A percentile compares a stretch with the other conserved stretches of the same genome.
Conservation (phyloP, 1,140 invertebrate genomes). For the Ceratina japonica region DNA sequence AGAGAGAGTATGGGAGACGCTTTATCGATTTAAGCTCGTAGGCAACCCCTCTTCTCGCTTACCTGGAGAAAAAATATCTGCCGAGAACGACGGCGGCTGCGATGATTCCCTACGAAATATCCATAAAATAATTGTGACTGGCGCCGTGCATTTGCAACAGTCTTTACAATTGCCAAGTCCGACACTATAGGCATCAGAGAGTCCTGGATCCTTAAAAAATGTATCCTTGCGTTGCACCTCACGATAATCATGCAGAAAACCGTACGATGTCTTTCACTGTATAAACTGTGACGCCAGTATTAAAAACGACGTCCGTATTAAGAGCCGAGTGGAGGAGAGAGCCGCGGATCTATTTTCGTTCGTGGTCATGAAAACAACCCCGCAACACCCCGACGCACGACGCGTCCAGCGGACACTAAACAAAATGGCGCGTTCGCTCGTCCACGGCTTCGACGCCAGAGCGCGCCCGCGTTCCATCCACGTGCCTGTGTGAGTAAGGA, state of each 20-base stretch:
- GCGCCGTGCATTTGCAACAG: conserved; percentile 30
- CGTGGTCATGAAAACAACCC: conserved; percentile 51
- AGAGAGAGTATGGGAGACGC: conserved; percentile 30
- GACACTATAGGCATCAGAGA: conserved; percentile 22
- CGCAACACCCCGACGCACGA: conserved; percentile 55
- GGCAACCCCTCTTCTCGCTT: conserved; percentile 37
- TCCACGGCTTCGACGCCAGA: conserved; percentile 48
- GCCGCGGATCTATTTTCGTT: conserved; percentile 37
- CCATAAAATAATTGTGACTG: conserved; percentile 27
- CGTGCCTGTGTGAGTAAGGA: conserved; percentile 8
- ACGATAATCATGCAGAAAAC: conserved; percentile 34
- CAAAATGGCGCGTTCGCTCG: conserved; percentile 60
- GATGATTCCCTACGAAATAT: conserved; percentile 24
- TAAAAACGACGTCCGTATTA: background rate
- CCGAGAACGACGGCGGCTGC: background rate
- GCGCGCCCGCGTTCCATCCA: conserved; percentile 27
- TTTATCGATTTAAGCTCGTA: conserved; percentile 38
- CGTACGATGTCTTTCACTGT: conserved; percentile 8
- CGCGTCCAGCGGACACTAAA: conserved; percentile 61
- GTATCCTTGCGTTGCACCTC: conserved; percentile 22
- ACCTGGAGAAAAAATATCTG: conserved; percentile 33
- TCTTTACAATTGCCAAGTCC: conserved; percentile 1
- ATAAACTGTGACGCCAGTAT: conserved; percentile 6
- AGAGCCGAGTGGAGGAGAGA: conserved; percentile 22
- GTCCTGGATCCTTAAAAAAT: conserved; percentile 13